phyloP scores from a whole-genome alignment of 2,797 vertebrate species.

The Trematomus bernacchii region DNA sequence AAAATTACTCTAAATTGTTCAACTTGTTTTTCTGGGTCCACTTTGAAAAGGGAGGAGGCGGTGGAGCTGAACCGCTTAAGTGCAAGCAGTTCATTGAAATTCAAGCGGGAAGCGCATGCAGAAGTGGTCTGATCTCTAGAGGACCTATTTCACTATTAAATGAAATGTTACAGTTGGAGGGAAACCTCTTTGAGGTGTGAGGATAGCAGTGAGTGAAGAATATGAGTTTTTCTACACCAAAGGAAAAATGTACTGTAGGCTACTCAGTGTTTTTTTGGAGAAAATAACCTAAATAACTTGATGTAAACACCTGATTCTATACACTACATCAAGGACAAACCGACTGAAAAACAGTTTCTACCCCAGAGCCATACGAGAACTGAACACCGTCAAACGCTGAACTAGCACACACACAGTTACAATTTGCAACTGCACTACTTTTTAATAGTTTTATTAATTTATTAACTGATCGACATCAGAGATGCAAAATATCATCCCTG shows the following conservation, averaged over 20 bases:
- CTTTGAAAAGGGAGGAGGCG: conserved; percentile 39
- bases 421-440: too few species aligned
- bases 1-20: conserved; percentile 68
- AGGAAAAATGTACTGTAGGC: neutral
- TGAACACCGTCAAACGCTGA: too few species aligned
- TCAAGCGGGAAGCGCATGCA: conserved; percentile 59
- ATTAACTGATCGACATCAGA: too few species aligned
- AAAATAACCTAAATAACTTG: conserved; percentile 9
- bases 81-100: conserved; percentile 72
- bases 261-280: neutral
- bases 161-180: conserved; percentile 49
- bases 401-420: too few species aligned
- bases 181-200: conserved; percentile 28
- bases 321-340: too few species aligned
- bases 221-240: conserved; percentile 20
- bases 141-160: conserved; percentile 55
- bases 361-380: too few species aligned
- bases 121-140: conserved; percentile 59
- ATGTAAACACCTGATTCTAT: neutral
- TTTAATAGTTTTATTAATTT: too few species aligned
- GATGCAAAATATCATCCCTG: too few species aligned
- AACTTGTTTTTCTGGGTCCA: conserved; percentile 46
- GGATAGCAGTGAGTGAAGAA: conserved; percentile 20
- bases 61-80: conserved; percentile 57
- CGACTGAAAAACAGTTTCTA: too few species aligned